Evolutionary conservation across 2,113 vertebrate species (phyloP).

Genomic region (Colaptes auratus): DNA sequence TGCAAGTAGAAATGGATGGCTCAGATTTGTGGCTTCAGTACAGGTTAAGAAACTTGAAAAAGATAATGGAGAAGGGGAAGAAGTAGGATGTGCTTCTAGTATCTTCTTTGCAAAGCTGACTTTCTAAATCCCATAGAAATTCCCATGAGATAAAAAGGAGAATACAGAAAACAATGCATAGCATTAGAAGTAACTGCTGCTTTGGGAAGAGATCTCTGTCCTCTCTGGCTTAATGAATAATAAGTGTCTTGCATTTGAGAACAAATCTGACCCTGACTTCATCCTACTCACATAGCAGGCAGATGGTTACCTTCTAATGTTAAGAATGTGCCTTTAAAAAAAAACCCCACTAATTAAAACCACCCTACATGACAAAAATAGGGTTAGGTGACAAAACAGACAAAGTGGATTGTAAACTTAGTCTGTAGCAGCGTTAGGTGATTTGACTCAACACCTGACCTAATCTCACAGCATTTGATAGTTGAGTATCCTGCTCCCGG

Average conservation of each 20-base stretch:
- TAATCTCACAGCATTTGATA: background rate
- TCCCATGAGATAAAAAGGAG: background rate
- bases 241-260: background rate
- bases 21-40: background rate
- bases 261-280: background rate
- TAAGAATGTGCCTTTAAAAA: constrained; percentile 30
- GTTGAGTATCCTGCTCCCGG: background rate
- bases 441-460: background rate
- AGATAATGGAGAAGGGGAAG: background rate
- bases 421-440: background rate
- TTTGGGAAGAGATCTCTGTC: background rate
- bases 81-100: background rate
- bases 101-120: constrained; percentile 2
- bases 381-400: background rate
- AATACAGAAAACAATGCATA: background rate
- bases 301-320: background rate
- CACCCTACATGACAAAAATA: background rate
- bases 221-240: background rate
- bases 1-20: background rate
- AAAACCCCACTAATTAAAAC: background rate
- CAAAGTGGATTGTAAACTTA: background rate
- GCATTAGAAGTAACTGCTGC: background rate
- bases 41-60: background rate
- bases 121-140: background rate
- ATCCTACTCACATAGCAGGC: background rate